A percentile compares a stretch with the other conserved stretches of the same genome.
These are phyloP conservation scores for Meganola albula DNA, from an alignment of 2,888 invertebrate species.

Conservation along the genomic window DNA sequence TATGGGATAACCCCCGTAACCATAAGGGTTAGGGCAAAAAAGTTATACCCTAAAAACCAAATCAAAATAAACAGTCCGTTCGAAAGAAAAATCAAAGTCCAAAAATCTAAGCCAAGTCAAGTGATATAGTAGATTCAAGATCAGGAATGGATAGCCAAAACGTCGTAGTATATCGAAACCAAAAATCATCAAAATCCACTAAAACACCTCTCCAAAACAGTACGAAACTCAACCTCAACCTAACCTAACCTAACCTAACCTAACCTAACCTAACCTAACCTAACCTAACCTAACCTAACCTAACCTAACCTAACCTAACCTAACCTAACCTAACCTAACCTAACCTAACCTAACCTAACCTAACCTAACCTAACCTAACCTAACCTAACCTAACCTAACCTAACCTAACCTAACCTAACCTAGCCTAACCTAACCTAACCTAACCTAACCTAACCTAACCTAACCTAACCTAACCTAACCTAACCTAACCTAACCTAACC, in stretches of 20 bases:
- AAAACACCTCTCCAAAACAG: no score
- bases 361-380: slow-evolving; percentile 19
- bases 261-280: slow-evolving; percentile 20
- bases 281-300: slow-evolving; percentile 19
- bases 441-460: slow-evolving; percentile 22
- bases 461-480: slow-evolving; percentile 19
- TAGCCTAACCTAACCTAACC: slow-evolving; percentile 20
- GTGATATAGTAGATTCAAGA: no score
- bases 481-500: slow-evolving; percentile 19
- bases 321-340: slow-evolving; percentile 16
- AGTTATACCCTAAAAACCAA: no score
- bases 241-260: slow-evolving; percentile 19
- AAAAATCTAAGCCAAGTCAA: no score
- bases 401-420: slow-evolving; percentile 21
- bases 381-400: slow-evolving; percentile 19
- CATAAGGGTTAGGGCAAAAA: no score
- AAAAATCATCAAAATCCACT: no score
- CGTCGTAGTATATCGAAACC: no score
- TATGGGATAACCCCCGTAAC: no score
- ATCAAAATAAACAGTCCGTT: no score
- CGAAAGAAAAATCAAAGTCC: no score
- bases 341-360: slow-evolving; percentile 20
- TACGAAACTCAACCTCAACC: no score
- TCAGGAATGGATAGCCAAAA: no score
- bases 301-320: slow-evolving; percentile 18